Percentiles rank a stretch among this genome's conserved stretches.
These are phyloP conservation scores for Acromyrmex charruanus DNA, from an alignment of 1,140 invertebrate genomes.

Conservation along the genomic window DNA sequence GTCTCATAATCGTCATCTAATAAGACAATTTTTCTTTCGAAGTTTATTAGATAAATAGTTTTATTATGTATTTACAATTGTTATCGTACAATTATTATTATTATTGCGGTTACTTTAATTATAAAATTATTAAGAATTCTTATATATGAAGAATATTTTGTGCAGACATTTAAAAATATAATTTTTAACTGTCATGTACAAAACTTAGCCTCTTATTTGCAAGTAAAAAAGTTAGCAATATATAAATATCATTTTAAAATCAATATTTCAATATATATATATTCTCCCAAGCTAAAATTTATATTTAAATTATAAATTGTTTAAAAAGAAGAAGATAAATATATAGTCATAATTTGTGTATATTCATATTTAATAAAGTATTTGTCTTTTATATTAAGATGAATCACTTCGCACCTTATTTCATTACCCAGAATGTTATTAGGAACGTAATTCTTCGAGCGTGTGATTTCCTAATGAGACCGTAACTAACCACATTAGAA, in stretches of 20 bases:
- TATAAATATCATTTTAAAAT: background rate
- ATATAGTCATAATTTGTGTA: background rate
- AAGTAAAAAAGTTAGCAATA: background rate
- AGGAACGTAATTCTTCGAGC: conserved; percentile 13
- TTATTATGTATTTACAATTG: background rate
- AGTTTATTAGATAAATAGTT: no score
- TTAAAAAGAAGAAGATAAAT: background rate
- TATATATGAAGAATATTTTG: background rate
- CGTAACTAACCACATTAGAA: conserved; percentile 42
- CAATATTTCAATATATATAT: background rate
- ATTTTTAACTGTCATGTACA: background rate
- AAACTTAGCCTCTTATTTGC: background rate
- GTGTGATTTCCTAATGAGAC: conserved; percentile 39
- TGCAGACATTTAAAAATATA: background rate
- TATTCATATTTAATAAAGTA: background rate
- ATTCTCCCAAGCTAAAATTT: background rate
- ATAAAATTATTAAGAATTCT: background rate
- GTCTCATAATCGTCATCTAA: background rate
- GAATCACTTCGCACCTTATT: conserved; percentile 9
- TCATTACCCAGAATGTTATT: background rate
- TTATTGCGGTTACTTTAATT: background rate
- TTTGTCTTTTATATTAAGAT: background rate
- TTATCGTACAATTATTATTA: background rate
- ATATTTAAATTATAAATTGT: background rate
- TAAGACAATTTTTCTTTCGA: no score